Evolutionary conservation across 2,888 invertebrate genomes (phyloP).

Genomic region (Prosopocoilus inquinatus): DNA sequence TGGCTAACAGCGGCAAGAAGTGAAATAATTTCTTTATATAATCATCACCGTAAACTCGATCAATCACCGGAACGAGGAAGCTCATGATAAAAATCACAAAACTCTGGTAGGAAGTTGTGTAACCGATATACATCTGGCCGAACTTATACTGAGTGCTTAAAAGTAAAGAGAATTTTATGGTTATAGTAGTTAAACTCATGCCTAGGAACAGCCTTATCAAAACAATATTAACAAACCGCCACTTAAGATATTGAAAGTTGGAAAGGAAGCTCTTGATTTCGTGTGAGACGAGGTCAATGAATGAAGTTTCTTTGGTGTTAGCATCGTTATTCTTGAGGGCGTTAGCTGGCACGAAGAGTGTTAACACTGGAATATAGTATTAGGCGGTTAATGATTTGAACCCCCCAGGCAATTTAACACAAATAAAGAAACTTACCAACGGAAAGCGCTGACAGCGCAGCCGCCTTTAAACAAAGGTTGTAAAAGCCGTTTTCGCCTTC

Average conservation of each 20-base stretch:
- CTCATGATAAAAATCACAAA: constrained; percentile 7
- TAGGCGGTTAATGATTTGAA: neutral
- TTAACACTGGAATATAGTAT: constrained; percentile 8
- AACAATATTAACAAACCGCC: constrained; percentile 2
- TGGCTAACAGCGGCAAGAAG: constrained; percentile 7
- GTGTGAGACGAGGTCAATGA: too few relatives aligned
- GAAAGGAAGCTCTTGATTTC: too few relatives aligned
- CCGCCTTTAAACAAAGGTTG: constrained; percentile 2
- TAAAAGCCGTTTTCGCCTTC: constrained; percentile 11
- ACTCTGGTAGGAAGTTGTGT: constrained; percentile 11
- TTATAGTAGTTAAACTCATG: constrained; percentile 9
- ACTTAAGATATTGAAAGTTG: neutral
- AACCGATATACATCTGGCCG: constrained; percentile 3
- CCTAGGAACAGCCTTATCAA: constrained; percentile 8
- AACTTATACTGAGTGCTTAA: constrained; percentile 5
- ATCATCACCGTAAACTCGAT: constrained; percentile 2
- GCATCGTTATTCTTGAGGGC: too few relatives aligned
- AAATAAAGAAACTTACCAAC: neutral
- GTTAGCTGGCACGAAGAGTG: constrained; percentile 4
- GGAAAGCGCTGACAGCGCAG: neutral
- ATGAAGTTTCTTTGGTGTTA: too few relatives aligned
- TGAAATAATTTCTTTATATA: constrained; percentile 8
- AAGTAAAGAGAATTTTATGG: constrained; percentile 15
- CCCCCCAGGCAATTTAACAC: neutral
- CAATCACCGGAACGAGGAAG: constrained; percentile 4